These are phyloP conservation scores for Yponomeuta malinellus DNA, from an alignment of 2,888 invertebrate genomes.

Conservation along the genomic window DNA sequence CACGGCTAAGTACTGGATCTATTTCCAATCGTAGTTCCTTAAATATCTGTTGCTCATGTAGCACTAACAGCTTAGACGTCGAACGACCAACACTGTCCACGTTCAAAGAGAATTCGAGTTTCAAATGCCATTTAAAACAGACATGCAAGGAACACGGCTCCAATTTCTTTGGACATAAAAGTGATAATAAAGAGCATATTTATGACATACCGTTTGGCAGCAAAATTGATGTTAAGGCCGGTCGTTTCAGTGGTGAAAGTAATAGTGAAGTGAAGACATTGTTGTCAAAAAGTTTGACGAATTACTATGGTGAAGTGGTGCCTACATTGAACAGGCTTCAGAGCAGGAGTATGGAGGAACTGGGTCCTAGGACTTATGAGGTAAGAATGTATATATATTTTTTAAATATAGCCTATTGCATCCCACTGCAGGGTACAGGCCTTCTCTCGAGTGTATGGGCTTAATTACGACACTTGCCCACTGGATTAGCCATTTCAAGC, in stretches of 20 bases:
- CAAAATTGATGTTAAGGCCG: constrained; percentile 6
- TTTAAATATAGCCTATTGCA: too few relatives aligned
- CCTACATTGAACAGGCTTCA: constrained; percentile 8
- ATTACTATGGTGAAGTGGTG: constrained; percentile 13
- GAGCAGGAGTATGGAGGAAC: constrained; percentile 18
- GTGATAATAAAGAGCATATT: constrained; percentile 78
- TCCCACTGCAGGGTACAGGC: too few relatives aligned
- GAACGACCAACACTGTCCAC: constrained; percentile 26
- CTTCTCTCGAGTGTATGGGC: too few relatives aligned
- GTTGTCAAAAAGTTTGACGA: constrained; percentile 27
- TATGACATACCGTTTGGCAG: constrained; percentile 77
- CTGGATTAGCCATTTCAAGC: too few relatives aligned
- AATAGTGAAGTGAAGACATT: constrained; percentile 21
- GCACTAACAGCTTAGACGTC: constrained; percentile 34
- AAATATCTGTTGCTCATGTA: constrained; percentile 40
- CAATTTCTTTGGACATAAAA: constrained; percentile 46
- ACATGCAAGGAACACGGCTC: constrained; percentile 42
- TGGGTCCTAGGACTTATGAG: constrained; percentile 6
- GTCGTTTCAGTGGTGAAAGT: constrained; percentile 23
- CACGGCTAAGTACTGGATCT: constrained; percentile 39
- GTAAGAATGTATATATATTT: not conserved
- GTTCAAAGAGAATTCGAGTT: constrained; percentile 38
- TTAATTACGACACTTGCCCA: too few relatives aligned
- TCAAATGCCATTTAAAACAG: constrained; percentile 63
- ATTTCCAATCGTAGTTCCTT: constrained; percentile 30